Percentiles rank a stretch among this genome's conserved stretches.
Evolutionary conservation across 2,888 invertebrate species (phyloP).

Genomic region (Aethes cnicana): DNA sequence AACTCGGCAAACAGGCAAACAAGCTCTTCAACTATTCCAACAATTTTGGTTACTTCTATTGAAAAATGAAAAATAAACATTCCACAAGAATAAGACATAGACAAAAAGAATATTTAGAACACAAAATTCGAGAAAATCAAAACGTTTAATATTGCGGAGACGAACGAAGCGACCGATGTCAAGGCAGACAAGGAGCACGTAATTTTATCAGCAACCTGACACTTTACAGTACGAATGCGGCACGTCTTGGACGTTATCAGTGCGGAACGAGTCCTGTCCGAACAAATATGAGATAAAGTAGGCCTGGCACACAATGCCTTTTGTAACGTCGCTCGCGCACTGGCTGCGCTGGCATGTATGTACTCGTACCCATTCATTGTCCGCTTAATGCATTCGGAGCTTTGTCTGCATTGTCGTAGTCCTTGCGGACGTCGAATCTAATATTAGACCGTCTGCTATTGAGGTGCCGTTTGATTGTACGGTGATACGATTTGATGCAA

Average conservation of each 20-base stretch:
- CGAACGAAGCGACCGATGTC: constrained; percentile 1
- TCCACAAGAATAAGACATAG: not conserved
- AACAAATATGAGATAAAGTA: constrained; percentile 70
- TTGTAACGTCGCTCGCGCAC: constrained; percentile 69
- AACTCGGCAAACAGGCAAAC: constrained; percentile 2
- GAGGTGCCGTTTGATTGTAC: constrained; percentile 45
- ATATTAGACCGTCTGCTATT: constrained; percentile 53
- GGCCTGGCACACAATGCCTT: constrained; percentile 68
- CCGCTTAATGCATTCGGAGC: constrained; percentile 65
- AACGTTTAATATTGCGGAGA: not conserved
- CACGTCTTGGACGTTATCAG: constrained; percentile 64
- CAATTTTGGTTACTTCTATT: no score
- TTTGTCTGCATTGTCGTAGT: constrained; percentile 57
- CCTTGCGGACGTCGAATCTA: constrained; percentile 51
- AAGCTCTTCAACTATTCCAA: no score
- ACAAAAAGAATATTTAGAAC: not conserved
- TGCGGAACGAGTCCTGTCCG: constrained; percentile 63
- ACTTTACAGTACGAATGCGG: constrained; percentile 35
- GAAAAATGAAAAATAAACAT: no score
- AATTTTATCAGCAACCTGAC: constrained; percentile 41
- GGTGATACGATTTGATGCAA: constrained; percentile 38
- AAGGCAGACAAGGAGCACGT: constrained; percentile 26
- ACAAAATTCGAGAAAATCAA: not conserved
- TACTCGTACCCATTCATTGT: constrained; percentile 43
- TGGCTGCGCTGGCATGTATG: constrained; percentile 35